Evolutionary conservation across 2,113 vertebrate species (phyloP).

Genomic region (Otolemur garnettii): DNA sequence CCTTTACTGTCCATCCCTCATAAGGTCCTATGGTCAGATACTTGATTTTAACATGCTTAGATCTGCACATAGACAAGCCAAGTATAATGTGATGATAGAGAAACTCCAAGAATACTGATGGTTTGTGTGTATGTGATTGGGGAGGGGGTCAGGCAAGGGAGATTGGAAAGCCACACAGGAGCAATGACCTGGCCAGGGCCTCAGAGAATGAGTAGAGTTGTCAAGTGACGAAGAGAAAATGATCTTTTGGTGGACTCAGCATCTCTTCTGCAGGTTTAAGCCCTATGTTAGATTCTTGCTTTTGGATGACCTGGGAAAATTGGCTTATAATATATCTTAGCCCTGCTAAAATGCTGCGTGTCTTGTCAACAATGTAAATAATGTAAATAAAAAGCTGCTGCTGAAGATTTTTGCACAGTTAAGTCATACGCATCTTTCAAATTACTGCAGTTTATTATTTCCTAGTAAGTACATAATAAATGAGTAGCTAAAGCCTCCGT

Average conservation of each 20-base stretch:
- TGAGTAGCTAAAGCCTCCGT: neutral
- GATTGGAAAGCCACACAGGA: neutral
- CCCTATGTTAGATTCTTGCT: neutral
- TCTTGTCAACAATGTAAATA: neutral
- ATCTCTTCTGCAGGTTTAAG: neutral
- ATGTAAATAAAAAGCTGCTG: neutral
- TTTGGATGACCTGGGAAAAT: constrained; percentile 17
- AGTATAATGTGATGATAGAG: neutral
- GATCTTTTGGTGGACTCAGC: neutral
- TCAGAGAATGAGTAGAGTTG: neutral
- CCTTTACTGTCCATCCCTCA: neutral
- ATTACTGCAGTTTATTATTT: neutral
- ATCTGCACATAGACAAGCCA: neutral
- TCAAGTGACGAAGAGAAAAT: neutral
- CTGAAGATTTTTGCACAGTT: neutral
- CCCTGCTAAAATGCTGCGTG: neutral
- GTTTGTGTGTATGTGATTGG: neutral
- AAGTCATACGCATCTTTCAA: neutral
- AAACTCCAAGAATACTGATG: neutral
- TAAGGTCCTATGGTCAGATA: neutral
- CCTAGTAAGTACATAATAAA: neutral
- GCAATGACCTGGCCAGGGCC: neutral
- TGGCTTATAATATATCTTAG: neutral
- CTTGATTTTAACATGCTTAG: neutral
- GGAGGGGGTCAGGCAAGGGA: neutral